Evolutionary conservation across 2,797 vertebrate genomes (phyloP), one percentile per base, ranked within the genome.

Genomic region (Chanos chanos): DNA sequence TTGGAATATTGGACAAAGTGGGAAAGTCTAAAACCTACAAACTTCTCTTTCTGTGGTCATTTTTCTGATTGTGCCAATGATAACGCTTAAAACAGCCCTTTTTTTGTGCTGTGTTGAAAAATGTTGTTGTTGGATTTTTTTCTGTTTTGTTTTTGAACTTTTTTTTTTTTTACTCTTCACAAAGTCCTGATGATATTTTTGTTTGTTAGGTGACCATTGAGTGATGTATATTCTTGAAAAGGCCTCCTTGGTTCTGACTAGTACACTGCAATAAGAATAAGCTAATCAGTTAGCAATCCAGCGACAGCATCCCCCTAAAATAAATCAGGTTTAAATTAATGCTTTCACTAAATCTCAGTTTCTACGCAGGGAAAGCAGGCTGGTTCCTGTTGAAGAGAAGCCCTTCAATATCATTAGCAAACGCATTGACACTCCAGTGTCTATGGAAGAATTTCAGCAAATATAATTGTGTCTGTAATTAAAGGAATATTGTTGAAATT

Each of bases 41-140:
- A 55, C 71, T 77, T 85, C 72, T 77, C 75, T 85, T 83, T 88
- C 81, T 66, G 86, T 87, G 54, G 70, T n/a, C 52, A 80, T 88
- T 77, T 79, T 89, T 89, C 83, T 87, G 81, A 85, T 87, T 72
- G 89, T 96, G 93, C 93, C 94, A 94, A 92, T 86, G 83, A 85
- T n/a, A 80, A 78, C 77, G 80, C 80, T 89, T 58, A 57, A 86
- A 72, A 79, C 79, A 77, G 76, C 76, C 79, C 77, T 44, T 86
- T 79, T 78, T 83, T 83, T 76, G 77, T 84, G 72, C 81, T 83
- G 83, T 87, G 81, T 87, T 81, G 77, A 81, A 79, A 74, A 68
- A 85, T 77, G 76, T 84, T 76, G 76, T 85, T 85, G 82, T 81
- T 88, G 86, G 76, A 87, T 81, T 73, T 80, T 28, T 63, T 75